Base-by-base conservation (phyloP, 1,140 invertebrate genomes). In the Mizuhopecten yessoensis region DNA sequence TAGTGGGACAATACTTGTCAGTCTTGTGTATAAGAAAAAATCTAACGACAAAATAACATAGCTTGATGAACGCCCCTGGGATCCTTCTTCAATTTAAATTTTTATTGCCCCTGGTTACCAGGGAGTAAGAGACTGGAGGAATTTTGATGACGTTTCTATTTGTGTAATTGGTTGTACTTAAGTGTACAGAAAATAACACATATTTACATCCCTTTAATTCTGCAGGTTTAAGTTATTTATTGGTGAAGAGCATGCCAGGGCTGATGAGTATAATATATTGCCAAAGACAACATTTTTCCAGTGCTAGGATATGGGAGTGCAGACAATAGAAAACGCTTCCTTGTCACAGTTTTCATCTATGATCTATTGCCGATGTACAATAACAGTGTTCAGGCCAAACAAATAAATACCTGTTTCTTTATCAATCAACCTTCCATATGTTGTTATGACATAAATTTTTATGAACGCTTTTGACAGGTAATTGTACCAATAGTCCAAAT, bases 1-100 rank as follows among this genome's bases (percentile, higher is more conserved):
- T 75, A 75, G 5, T 29, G 57, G 57, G 57, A 75, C 57, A 29
- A n/a, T 75, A 29, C 57, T 75, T 75, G 57, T 75, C 57, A 75
- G 57, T 75, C 57, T 75, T 75, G 57, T 75, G 57, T 75, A 75
- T 75, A 75, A 75, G n/a, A 75, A 75, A 75, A 75, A 75, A 75
- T 75, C 57, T 75, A 75, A 75, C n/a, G 57, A 75, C 57, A 75
- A 75, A 75, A 75, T 75, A 75, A 75, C 57, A 29, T 75, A 75
- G 57, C 57, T 75, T 75, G 57, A 75, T 75, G n/a, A 75, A 29
- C 57, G n/a, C 57, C 57, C 57, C 57, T 75, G 57, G 11, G 57
- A 75, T 7, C n/a, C 3, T n/a, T 75, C 57, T 75, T 75, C 57
- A 75, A 75, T 75, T 75, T 75, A 75, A 75, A 75, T 75, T 75